phyloP scores from a whole-genome alignment of 2,113 vertebrate species.

The Mastomys coucha region DNA sequence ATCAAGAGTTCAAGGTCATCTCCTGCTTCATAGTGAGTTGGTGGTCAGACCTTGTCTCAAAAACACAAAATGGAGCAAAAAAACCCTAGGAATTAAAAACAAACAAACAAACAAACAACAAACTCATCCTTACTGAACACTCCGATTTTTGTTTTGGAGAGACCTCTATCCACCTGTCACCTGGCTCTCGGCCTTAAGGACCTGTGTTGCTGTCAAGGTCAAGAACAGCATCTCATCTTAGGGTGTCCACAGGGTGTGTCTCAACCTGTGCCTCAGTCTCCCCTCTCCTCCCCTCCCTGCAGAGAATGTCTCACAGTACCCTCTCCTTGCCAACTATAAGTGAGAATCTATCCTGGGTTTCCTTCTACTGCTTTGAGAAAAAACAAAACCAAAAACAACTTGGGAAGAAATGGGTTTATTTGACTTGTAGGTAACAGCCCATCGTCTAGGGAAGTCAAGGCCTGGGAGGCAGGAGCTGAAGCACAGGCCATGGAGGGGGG shows the following conservation, averaged over 20 bases:
- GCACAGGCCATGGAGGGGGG: not conserved
- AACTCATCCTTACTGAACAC: not conserved
- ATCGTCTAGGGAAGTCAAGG: not conserved
- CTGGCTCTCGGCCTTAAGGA: fast-evolving
- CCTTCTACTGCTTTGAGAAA: not conserved
- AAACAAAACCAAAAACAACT: not conserved
- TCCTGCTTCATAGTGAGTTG: not conserved
- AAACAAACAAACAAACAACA: not conserved
- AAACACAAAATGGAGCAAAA: not conserved
- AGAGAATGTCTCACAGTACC: not conserved
- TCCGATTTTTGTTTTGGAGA: not conserved
- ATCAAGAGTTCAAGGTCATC: not conserved
- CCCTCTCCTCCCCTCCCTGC: not conserved
- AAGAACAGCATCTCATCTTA: fast-evolving
- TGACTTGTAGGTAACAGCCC: not conserved
- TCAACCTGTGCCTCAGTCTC: too few relatives aligned
- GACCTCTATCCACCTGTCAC: not conserved
- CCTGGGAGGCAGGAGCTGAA: not conserved
- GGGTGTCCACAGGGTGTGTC: not conserved
- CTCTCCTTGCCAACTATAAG: not conserved
- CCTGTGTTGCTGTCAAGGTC: not conserved
- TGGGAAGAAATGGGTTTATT: not conserved
- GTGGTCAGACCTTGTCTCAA: not conserved
- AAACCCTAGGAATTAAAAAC: not conserved
- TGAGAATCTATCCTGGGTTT: not conserved